These are phyloP conservation scores for Plagiodera versicolora DNA, from an alignment of 2,888 invertebrate species.

Conservation along the genomic window DNA sequence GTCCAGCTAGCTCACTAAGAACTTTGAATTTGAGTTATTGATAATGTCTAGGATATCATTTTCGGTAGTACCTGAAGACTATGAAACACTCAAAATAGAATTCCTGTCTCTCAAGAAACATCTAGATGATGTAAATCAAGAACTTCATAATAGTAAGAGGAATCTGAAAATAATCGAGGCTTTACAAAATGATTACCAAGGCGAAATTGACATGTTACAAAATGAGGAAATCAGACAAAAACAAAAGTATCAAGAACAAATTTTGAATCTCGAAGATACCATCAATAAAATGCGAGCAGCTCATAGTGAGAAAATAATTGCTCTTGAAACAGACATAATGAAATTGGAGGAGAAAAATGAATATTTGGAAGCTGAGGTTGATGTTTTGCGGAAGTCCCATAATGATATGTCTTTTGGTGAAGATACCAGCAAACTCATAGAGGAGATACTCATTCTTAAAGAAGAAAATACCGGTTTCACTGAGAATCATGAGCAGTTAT, in stretches of 20 bases:
- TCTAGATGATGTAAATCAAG: conserved; percentile 40
- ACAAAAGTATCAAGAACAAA: conserved; percentile 29
- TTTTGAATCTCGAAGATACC: conserved; percentile 32
- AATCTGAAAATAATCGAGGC: conserved; percentile 35
- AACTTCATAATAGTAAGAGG: conserved; percentile 39
- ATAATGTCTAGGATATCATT: background rate
- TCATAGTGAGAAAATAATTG: conserved; percentile 26
- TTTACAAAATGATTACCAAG: conserved; percentile 39
- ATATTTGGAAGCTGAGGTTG: conserved; percentile 21
- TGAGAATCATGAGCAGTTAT: conserved; percentile 28
- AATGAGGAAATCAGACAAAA: conserved; percentile 21
- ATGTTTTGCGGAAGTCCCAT: conserved; percentile 20
- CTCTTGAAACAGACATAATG: conserved; percentile 28
- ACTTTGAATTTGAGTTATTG: too few relatives aligned
- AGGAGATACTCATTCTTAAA: conserved; percentile 22
- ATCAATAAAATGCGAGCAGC: conserved; percentile 24
- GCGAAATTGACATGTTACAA: conserved; percentile 38
- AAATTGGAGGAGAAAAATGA: conserved; percentile 31
- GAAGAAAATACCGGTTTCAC: conserved; percentile 20
- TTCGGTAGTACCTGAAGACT: conserved; percentile 26
- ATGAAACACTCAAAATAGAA: conserved; percentile 24
- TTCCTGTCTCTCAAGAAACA: conserved; percentile 29
- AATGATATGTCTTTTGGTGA: conserved; percentile 16
- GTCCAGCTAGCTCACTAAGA: too few relatives aligned
- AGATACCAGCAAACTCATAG: conserved; percentile 22